Conservation (phyloP, 2,888 invertebrate genomes). For the Amphipyra tragopoginis region DNA sequence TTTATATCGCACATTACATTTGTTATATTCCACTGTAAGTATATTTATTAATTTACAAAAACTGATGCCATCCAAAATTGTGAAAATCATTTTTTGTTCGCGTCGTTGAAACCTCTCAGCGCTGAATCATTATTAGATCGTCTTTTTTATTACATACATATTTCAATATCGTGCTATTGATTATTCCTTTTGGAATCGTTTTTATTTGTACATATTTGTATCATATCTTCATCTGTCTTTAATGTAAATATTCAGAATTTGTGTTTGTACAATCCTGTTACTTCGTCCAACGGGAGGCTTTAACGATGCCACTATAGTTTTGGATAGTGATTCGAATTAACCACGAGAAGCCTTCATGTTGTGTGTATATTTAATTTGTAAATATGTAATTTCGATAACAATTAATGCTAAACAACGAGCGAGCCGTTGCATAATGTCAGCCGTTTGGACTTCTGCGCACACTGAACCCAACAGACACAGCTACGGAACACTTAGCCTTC, state of each 20-base stretch:
- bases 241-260: constrained; percentile 65
- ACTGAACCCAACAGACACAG: constrained; percentile 60
- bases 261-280: constrained; percentile 51
- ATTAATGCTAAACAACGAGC: constrained; percentile 85
- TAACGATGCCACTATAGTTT: constrained; percentile 70
- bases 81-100: constrained; percentile 60
- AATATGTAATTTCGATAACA: constrained; percentile 85
- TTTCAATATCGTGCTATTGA: constrained; percentile 54
- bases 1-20: constrained; percentile 78
- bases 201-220: constrained; percentile 84
- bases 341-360: constrained; percentile 80
- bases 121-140: constrained; percentile 37
- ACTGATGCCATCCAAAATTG: constrained; percentile 79
- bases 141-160: constrained; percentile 39
- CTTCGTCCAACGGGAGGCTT: constrained; percentile 68
- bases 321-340: constrained; percentile 77
- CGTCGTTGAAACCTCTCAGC: constrained; percentile 73
- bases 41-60: constrained; percentile 66
- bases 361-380: constrained; percentile 85
- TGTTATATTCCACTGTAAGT: constrained; percentile 68
- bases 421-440: constrained; percentile 79
- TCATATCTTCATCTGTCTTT: constrained; percentile 64
- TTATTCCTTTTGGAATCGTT: constrained; percentile 65
- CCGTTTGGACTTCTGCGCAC: constrained; percentile 87
- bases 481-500: constrained; percentile 49